Base-by-base conservation (phyloP, 1,140 invertebrate genomes). In the Lysiphlebus fabarum region DNA sequence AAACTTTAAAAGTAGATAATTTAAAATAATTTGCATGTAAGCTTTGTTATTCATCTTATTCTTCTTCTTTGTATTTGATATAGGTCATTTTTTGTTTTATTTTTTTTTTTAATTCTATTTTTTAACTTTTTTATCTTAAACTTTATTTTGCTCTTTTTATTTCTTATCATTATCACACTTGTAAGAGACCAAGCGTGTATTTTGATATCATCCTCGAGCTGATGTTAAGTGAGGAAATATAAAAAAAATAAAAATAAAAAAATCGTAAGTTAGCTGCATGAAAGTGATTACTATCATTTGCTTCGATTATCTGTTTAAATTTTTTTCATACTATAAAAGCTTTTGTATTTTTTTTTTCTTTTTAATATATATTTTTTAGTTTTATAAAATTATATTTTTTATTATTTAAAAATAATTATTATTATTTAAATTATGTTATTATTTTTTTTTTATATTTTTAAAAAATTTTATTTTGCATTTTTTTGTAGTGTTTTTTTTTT, bases 401-500 rank as follows among this genome's bases (percentile, higher is more conserved):
- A 47, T 59, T 51, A 43, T 26, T 49, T 53, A 9, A 60, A 5
- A 11, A 14, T 17, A 36, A 44, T 44, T 7, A n/a, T 50, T 53
- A 17, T 61, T 40, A 12, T 53, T 56, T 56, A 38, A 37, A 51
- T n/a, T 51, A n/a, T 53, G 8, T 45, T 11, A 37, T 70, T 77
- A 78, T 82, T 79, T 80, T 70, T 77, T 79, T 75, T 78, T 79
- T 81, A 82, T 70, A 76, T 80, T 77, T 78, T 69, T n/a, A 42
- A 47, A 63, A 72, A 75, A 76, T 77, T 82, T 82, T 83, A 83
- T 85, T 83, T 79, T 77, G 78, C 56, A 77, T 82, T 77, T 71
- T 81, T 75, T 82, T 82, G 77, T 82, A 81, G 81, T 80, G 74
- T 70, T 80, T 74, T 66, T 70, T 80, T 74, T 66, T 73, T 77